Conservation (phyloP, 1,140 invertebrate species). For the Panagrolaimus sp. region DNA sequence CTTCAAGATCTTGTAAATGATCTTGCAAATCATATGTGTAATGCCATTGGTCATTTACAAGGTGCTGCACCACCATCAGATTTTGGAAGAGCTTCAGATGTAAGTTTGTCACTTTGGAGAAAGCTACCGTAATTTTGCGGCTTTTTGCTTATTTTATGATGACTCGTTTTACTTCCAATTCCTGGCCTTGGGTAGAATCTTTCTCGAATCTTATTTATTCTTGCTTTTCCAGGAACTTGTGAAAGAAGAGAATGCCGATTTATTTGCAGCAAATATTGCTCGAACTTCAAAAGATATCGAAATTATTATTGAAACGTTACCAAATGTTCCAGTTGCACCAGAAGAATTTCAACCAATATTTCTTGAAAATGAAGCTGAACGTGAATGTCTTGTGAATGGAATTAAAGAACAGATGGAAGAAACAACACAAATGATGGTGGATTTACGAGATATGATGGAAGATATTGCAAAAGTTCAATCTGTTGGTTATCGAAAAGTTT, state of each 20-base stretch:
- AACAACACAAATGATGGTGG: not conserved
- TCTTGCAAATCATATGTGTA: conserved; percentile 97
- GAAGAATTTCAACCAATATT: not conserved
- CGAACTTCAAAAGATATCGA: conserved; percentile 94
- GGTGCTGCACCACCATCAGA: conserved; percentile 85
- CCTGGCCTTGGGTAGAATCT: too few species aligned
- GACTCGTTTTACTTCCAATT: too few species aligned
- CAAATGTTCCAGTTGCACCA: not conserved
- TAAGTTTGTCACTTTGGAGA: conserved; percentile 1
- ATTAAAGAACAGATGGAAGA: not conserved
- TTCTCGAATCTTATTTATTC: not conserved
- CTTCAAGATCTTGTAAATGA: conserved; percentile 91
- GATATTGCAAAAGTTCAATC: conserved; percentile 4
- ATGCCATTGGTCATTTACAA: conserved; percentile 90
- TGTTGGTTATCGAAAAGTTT: not conserved
- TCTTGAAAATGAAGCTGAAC: not conserved
- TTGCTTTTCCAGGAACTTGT: conserved; percentile 40
- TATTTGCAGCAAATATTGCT: conserved; percentile 74
- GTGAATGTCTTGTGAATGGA: not conserved
- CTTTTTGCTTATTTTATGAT: too few species aligned
- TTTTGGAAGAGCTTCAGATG: conserved; percentile 71
- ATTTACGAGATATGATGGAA: not conserved
- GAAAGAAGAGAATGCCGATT: conserved; percentile 68
- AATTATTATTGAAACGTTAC: conserved; percentile 69
- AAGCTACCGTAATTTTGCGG: too few species aligned